phyloP scores from a whole-genome alignment of 2,888 invertebrate genomes.

The Amblyjoppa proteus region DNA sequence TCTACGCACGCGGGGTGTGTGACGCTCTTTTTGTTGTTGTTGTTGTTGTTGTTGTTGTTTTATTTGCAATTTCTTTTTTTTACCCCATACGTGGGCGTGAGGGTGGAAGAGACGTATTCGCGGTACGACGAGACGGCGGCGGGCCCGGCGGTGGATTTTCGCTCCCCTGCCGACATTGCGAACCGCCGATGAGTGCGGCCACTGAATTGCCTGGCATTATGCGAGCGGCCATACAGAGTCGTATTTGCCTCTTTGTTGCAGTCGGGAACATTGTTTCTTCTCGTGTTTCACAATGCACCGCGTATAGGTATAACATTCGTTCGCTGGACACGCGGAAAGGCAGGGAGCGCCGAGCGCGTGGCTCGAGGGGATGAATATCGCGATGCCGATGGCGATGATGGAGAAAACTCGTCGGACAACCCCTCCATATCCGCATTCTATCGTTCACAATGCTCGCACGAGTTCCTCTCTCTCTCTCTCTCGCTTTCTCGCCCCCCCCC shows the following conservation, averaged over 20 bases:
- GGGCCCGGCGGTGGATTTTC: constrained; percentile 14
- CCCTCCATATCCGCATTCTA: constrained; percentile 10
- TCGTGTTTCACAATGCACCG: constrained; percentile 9
- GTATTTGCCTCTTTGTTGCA: constrained; percentile 54
- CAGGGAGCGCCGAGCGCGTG: neutral
- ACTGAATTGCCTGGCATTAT: constrained; percentile 25
- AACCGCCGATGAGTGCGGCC: constrained; percentile 8
- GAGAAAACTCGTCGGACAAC: constrained; percentile 21
- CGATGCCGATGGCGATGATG: constrained; percentile 49
- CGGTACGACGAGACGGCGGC: neutral
- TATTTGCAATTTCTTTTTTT: constrained; percentile 6
- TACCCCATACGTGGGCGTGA: neutral
- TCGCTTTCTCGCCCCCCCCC: neutral
- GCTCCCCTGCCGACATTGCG: neutral
- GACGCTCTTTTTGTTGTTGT: constrained; percentile 4
- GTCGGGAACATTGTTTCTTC: constrained; percentile 53
- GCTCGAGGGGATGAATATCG: constrained; percentile 45
- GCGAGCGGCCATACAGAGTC: constrained; percentile 41
- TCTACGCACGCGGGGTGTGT: constrained; percentile 44
- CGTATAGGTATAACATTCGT: neutral
- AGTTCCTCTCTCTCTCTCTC: constrained; percentile 2
- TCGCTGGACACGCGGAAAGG: neutral
- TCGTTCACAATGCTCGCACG: constrained; percentile 45
- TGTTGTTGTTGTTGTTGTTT: neutral
- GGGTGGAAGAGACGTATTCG: constrained; percentile 22